These are phyloP conservation scores for Ectemnius cavifrons DNA, from an alignment of 2,888 invertebrate genomes.

Conservation along the genomic window DNA sequence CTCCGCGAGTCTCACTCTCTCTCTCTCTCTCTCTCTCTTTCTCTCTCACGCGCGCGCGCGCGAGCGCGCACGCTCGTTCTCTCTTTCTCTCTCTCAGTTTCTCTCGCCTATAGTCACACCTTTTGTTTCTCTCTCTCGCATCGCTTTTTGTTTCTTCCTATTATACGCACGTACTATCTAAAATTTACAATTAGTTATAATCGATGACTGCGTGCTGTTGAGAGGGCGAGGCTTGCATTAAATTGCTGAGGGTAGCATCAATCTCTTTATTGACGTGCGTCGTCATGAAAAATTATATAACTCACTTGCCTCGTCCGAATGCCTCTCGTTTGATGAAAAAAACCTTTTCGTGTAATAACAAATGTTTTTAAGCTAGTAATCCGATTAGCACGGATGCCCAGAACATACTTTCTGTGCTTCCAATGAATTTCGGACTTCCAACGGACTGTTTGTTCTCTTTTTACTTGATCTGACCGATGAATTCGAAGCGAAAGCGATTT, in stretches of 20 bases:
- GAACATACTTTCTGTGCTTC: not conserved
- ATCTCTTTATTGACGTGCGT: constrained; percentile 8
- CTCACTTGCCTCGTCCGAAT: constrained; percentile 21
- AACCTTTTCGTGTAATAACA: constrained; percentile 15
- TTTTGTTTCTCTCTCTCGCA: constrained; percentile 34
- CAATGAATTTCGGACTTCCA: too few species aligned
- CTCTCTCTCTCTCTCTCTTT: constrained; percentile 43
- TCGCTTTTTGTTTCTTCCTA: constrained; percentile 39
- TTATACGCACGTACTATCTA: constrained; percentile 60
- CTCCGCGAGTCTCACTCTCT: constrained; percentile 34
- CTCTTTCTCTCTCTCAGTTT: constrained; percentile 40
- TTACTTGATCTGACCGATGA: not conserved
- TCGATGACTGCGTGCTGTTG: constrained; percentile 50
- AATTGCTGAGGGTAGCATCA: not conserved
- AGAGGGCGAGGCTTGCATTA: constrained; percentile 31
- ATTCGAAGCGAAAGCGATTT: constrained; percentile 30
- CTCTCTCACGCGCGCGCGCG: constrained; percentile 34
- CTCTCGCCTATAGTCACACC: constrained; percentile 28
- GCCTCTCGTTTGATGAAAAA: constrained; percentile 14
- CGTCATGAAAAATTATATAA: constrained; percentile 38
- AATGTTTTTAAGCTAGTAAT: not conserved
- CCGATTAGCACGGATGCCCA: not conserved
- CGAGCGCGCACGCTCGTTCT: constrained; percentile 51
- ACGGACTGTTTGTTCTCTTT: too few species aligned
- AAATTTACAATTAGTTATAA: constrained; percentile 60